phyloP scores from a whole-genome alignment of 2,113 vertebrate genomes.

The Rhodinocichla rosea region DNA sequence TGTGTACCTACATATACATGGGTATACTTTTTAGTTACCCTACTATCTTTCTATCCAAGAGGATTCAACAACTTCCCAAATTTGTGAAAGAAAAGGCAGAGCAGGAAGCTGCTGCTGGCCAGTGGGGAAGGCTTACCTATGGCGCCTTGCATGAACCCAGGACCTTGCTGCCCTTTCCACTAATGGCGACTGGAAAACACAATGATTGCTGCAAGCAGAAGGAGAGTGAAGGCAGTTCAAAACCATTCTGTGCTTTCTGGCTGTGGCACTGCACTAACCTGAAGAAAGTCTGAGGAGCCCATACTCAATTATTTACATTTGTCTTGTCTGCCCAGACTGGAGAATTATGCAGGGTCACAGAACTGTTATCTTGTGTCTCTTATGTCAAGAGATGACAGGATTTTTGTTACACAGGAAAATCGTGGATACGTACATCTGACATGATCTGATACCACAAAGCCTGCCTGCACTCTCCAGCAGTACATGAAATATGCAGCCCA shows the following conservation, averaged over 20 bases:
- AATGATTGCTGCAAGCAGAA: fast-evolving
- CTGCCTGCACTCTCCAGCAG: background rate
- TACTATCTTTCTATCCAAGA: background rate
- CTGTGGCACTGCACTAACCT: background rate
- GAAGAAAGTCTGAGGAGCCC: background rate
- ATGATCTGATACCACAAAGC: background rate
- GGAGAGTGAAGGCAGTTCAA: background rate
- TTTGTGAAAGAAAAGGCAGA: background rate
- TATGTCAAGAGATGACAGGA: background rate
- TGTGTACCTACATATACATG: fast-evolving
- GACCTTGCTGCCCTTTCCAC: background rate
- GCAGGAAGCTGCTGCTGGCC: background rate
- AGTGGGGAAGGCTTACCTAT: background rate
- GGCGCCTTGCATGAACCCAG: background rate
- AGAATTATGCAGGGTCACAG: background rate
- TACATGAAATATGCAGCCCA: conserved; percentile 11
- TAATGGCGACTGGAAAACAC: fast-evolving
- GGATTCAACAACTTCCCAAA: background rate
- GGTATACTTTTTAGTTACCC: background rate
- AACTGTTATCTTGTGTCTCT: background rate
- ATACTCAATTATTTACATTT: conserved; percentile 11
- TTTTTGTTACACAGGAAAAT: background rate
- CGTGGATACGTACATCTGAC: background rate
- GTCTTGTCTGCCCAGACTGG: background rate
- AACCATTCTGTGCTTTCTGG: background rate